Evolutionary conservation across 2,113 vertebrate species (phyloP), one percentile per base, ranked within the genome.

Genomic region (Platycercus adscitus): DNA sequence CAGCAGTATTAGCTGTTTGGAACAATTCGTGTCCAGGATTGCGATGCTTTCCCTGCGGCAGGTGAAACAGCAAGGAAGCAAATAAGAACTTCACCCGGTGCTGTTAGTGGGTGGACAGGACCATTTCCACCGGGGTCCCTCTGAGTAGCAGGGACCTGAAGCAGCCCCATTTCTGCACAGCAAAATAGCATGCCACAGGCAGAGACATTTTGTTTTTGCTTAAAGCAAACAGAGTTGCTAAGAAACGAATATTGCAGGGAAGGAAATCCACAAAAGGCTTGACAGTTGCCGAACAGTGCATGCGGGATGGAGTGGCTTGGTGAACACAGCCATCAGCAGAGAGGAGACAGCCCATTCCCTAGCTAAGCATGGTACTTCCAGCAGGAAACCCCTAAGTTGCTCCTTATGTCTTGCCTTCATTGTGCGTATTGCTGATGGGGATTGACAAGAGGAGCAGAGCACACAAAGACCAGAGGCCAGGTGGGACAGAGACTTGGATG

Each of bases 191-290:
- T 21, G 31, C 91, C 91, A 89, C 86, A 84, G 95, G 96, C 95
- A 97, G 95, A 96, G 93, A 95, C 95, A 96, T 96, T 95, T 97
- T 95, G 96, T 91, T 95, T 95, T 94, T 92, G 89, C 94, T 95
- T 86, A 96, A 97, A 89, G 93, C 93, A 96, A 97, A 96, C 91
- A 95, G 93, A 94, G 97, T 97, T 97, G 97, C 97, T 97, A 97
- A 97, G 97, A 90, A 97, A 97, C 97, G 44, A 82, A 81, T 70
- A 86, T 92, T 64, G 86, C 91, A 84, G 95, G 85, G 95, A 95
- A 31, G 93, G 96, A 95, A 97, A 95, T 58, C 94, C 96, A 92
- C 86, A 79, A 83, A 95, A 95, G 94, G 84, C 56, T 82, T 80
- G 88, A 91, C 84, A 82, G 93, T 95, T 82, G 88, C 95, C 4